These are phyloP conservation scores for Leucoma salicis DNA, from an alignment of 2,888 invertebrate genomes.

Conservation along the genomic window DNA sequence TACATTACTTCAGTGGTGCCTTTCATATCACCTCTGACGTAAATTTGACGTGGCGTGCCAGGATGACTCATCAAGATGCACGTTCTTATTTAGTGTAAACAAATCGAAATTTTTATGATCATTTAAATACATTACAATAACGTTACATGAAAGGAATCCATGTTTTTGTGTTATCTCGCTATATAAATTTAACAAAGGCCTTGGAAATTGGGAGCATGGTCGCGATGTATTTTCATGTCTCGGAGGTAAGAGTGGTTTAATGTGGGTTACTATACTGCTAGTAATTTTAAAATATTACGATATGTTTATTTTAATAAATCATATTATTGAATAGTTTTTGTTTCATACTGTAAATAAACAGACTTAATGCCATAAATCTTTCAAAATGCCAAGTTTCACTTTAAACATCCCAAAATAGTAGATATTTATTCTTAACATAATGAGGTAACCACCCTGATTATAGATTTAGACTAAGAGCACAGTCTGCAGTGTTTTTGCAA, in stretches of 20 bases:
- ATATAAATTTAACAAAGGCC: slow-evolving; percentile 22
- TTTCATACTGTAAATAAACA: too few relatives aligned
- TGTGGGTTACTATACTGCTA: neutral
- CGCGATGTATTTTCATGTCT: slow-evolving; percentile 18
- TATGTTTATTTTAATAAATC: too few relatives aligned
- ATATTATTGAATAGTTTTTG: too few relatives aligned
- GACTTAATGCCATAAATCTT: too few relatives aligned
- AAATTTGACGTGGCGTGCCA: slow-evolving; percentile 13
- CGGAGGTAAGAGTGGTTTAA: slow-evolving; percentile 6
- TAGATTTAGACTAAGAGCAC: too few relatives aligned
- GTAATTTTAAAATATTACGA: too few relatives aligned
- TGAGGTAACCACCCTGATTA: too few relatives aligned
- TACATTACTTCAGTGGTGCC: too few relatives aligned
- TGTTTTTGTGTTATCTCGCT: slow-evolving; percentile 23
- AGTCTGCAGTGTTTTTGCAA: too few relatives aligned
- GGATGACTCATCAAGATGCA: slow-evolving; percentile 32
- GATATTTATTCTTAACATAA: too few relatives aligned
- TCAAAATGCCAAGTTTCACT: too few relatives aligned
- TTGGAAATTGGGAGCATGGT: slow-evolving; percentile 19
- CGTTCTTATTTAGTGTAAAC: slow-evolving; percentile 39
- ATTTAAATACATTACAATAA: slow-evolving; percentile 32
- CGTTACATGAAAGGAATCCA: slow-evolving; percentile 25
- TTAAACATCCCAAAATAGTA: too few relatives aligned
- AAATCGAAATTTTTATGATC: slow-evolving; percentile 40
- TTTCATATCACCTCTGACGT: slow-evolving; percentile 13